These are phyloP conservation scores for Falco berigora DNA, from an alignment of 2,797 vertebrate species.

Conservation along the genomic window DNA sequence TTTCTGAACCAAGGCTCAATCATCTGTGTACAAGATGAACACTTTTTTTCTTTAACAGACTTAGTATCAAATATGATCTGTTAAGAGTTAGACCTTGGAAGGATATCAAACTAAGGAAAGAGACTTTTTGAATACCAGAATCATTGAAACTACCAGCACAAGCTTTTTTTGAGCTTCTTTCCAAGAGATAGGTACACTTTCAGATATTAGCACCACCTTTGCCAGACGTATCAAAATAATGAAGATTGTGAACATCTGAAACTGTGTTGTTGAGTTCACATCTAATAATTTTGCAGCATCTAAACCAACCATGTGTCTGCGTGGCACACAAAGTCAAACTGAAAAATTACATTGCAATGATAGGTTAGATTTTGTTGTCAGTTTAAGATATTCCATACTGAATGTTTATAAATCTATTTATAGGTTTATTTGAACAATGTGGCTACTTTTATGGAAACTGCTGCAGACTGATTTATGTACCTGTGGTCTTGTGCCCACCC, in stretches of 20 bases:
- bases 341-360: not conserved
- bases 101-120: not conserved
- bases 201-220: not conserved
- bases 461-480: not conserved
- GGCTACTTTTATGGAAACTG: not conserved
- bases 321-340: not conserved
- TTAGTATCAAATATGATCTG: not conserved
- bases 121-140: not conserved
- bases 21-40: not conserved
- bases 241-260: not conserved
- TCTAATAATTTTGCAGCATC: not conserved
- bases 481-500: not conserved
- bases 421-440: not conserved
- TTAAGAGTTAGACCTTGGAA: not conserved
- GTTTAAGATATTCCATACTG: not conserved
- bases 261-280: not conserved
- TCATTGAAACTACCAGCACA: not conserved
- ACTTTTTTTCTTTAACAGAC: not conserved
- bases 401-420: not conserved
- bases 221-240: not conserved
- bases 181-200: not conserved
- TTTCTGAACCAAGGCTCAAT: not conserved
- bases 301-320: accelerated
- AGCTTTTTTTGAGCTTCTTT: not conserved
- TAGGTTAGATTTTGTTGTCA: not conserved